Conservation (phyloP, 1,140 invertebrate species). For the Solen grandis region DNA sequence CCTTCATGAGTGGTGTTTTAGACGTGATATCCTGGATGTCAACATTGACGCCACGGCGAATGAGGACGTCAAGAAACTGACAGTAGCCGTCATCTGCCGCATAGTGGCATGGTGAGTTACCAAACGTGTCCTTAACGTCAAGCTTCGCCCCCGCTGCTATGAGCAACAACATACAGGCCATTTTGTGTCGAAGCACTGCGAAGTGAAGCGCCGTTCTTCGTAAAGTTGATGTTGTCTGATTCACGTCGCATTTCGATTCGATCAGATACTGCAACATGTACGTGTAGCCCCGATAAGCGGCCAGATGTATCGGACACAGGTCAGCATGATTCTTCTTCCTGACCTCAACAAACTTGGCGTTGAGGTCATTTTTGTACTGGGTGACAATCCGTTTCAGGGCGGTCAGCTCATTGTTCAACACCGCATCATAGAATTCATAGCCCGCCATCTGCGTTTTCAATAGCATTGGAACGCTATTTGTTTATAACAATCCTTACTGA, state of each 20-base stretch:
- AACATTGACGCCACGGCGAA: constrained; percentile 76
- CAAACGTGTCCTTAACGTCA: constrained; percentile 79
- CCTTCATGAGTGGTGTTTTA: constrained; percentile 81
- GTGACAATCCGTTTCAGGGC: constrained; percentile 76
- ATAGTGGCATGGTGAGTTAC: constrained; percentile 80
- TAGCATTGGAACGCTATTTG: constrained; percentile 65
- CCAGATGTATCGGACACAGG: constrained; percentile 79
- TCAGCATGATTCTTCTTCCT: constrained; percentile 79
- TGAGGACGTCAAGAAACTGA: constrained; percentile 77
- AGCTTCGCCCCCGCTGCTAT: constrained; percentile 78
- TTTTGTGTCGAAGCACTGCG: constrained; percentile 78
- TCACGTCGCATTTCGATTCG: constrained; percentile 79
- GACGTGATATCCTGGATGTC: constrained; percentile 80
- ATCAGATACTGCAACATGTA: constrained; percentile 80
- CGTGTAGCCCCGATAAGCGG: constrained; percentile 78
- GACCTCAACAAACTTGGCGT: constrained; percentile 80
- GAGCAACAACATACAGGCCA: constrained; percentile 78
- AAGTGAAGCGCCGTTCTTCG: constrained; percentile 78
- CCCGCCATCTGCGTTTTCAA: constrained; percentile 77
- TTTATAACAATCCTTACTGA: constrained; percentile 8
- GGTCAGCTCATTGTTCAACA: constrained; percentile 79
- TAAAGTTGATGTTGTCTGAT: constrained; percentile 77
- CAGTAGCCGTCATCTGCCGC: constrained; percentile 80
- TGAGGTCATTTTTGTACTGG: constrained; percentile 79
- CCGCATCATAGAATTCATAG: constrained; percentile 80